Conservation (phyloP, 2,113 vertebrate genomes). For the Rhipidura dahli region DNA sequence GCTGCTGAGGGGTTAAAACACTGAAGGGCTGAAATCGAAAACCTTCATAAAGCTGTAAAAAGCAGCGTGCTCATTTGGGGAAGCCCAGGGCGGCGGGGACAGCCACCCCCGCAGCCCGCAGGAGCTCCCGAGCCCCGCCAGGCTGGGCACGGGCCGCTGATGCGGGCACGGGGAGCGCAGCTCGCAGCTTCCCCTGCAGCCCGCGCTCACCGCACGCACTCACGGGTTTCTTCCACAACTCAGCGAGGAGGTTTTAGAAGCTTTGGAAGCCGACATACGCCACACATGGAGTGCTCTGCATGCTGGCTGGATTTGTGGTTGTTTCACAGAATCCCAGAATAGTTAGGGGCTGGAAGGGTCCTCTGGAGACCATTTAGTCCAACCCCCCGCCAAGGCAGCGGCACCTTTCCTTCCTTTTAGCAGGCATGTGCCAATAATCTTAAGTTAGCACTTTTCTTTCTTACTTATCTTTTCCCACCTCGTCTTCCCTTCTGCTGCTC, state of each 20-base stretch:
- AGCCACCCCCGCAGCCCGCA: background rate
- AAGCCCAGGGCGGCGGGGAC: background rate
- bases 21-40: background rate
- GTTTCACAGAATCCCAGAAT: background rate
- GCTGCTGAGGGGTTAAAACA: background rate
- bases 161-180: background rate
- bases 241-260: background rate
- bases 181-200: background rate
- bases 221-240: rapidly evolving
- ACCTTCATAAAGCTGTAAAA: rapidly evolving
- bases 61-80: rapidly evolving
- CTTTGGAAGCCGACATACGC: rapidly evolving
- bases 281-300: background rate
- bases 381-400: background rate
- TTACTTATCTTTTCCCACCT: background rate
- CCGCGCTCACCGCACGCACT: background rate
- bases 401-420: background rate
- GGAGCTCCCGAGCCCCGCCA: background rate
- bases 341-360: background rate
- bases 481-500: background rate
- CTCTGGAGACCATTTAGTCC: background rate
- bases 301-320: background rate
- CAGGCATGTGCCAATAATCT: background rate
- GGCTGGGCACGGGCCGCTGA: background rate
- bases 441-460: background rate